phyloP scores from a whole-genome alignment of 2,888 invertebrate genomes.

The Drosophila paracracens region DNA sequence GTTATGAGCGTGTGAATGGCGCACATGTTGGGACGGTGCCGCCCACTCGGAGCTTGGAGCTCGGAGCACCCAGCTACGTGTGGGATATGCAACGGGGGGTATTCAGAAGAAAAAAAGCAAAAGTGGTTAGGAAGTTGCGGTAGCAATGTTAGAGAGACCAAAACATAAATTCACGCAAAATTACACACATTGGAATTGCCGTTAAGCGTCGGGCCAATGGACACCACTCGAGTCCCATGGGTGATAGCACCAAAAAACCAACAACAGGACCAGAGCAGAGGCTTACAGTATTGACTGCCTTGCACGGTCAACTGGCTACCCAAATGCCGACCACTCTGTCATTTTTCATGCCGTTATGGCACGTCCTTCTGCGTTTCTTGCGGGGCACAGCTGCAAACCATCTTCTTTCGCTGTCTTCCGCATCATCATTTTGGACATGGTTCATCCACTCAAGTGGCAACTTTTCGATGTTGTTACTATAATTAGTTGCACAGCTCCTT shows the following conservation, averaged over 20 bases:
- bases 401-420: background rate
- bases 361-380: conserved; percentile 21
- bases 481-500: conserved; percentile 10
- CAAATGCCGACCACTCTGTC: conserved; percentile 25
- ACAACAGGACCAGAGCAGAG: background rate
- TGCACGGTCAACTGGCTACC: conserved; percentile 25
- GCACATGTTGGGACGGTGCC: conserved; percentile 57
- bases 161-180: conserved; percentile 79
- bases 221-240: conserved; percentile 37
- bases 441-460: background rate
- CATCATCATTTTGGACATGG: background rate
- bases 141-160: conserved; percentile 48
- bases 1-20: conserved; percentile 71
- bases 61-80: background rate
- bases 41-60: conserved; percentile 24
- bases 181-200: conserved; percentile 74
- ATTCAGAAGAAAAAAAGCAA: background rate
- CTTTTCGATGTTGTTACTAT: conserved; percentile 26
- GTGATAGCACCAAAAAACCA: conserved; percentile 3
- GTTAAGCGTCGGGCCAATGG: conserved; percentile 57
- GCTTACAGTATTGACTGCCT: conserved; percentile 37
- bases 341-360: conserved; percentile 41
- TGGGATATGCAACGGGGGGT: background rate
- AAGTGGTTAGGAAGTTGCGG: conserved; percentile 29
- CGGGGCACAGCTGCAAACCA: background rate